Percentiles rank a stretch among this genome's conserved stretches.
These are phyloP conservation scores for Tipula unca DNA, from an alignment of 2,888 invertebrate species.

Conservation along the genomic window DNA sequence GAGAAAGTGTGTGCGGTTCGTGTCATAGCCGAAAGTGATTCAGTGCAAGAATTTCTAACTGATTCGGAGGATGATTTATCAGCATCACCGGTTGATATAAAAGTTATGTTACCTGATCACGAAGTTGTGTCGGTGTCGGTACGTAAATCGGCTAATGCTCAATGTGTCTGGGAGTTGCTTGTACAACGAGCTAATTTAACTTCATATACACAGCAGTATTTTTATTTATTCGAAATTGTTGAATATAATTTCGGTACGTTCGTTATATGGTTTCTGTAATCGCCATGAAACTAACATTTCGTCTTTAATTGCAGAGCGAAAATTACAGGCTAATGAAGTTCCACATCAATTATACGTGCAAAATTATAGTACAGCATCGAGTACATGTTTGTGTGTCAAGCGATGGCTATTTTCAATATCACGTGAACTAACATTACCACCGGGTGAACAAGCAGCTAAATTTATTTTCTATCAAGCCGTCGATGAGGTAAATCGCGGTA, in stretches of 20 bases:
- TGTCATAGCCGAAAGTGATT: conserved; percentile 94
- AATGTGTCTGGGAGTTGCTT: conserved; percentile 82
- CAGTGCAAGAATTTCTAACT: conserved; percentile 95
- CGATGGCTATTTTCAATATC: conserved; percentile 78
- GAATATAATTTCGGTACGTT: conserved; percentile 90
- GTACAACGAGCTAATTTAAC: conserved; percentile 76
- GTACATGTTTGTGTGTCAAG: conserved; percentile 82
- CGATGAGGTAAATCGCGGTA: conserved; percentile 91
- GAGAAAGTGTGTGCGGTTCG: conserved; percentile 96
- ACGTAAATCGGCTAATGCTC: conserved; percentile 79
- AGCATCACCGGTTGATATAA: conserved; percentile 67
- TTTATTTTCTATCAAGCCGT: conserved; percentile 91
- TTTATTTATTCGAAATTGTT: conserved; percentile 94
- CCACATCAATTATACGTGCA: conserved; percentile 98
- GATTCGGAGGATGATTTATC: conserved; percentile 79
- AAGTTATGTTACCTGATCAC: conserved; percentile 80
- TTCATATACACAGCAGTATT: conserved; percentile 75
- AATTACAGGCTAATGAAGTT: conserved; percentile 85
- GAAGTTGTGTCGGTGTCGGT: conserved; percentile 83
- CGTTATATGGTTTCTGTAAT: background rate
- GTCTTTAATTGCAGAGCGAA: conserved; percentile 61
- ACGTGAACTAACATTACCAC: conserved; percentile 56
- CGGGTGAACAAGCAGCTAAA: conserved; percentile 64
- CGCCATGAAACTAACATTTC: conserved; percentile 28
- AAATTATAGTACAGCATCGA: conserved; percentile 96